phyloP scores from a whole-genome alignment of 2,797 vertebrate genomes.

The Platalea minor region DNA sequence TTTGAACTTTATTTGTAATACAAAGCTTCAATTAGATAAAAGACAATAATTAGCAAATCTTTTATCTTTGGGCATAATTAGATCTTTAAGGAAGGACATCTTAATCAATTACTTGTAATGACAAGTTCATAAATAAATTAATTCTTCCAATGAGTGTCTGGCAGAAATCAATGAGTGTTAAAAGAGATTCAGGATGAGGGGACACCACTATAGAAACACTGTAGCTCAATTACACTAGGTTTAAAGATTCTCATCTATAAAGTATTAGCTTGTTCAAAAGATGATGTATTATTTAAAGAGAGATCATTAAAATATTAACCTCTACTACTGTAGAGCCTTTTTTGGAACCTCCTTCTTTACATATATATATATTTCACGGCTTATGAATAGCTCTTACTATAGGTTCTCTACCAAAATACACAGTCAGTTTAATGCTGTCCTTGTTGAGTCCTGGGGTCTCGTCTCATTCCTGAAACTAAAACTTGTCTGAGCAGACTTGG shows the following conservation, averaged over 20 bases:
- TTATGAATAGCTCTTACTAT: not conserved
- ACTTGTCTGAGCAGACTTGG: not conserved
- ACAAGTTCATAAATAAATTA: constrained; percentile 99
- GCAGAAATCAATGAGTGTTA: constrained; percentile 90
- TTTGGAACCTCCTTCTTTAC: not conserved
- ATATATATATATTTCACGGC: not conserved
- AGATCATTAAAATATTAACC: constrained; percentile 66
- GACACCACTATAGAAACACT: constrained; percentile 62
- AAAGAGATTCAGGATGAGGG: constrained; percentile 77
- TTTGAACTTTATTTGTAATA: constrained; percentile 92
- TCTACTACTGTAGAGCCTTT: constrained; percentile 21
- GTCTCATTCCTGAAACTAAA: not conserved
- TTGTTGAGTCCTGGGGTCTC: not conserved
- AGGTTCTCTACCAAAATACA: not conserved
- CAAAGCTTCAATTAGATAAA: constrained; percentile 96
- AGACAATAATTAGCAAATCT: constrained; percentile 98
- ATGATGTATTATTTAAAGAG: constrained; percentile 64
- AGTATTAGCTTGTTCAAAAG: constrained; percentile 72
- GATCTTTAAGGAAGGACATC: constrained; percentile 90
- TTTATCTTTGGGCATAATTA: constrained; percentile 97
- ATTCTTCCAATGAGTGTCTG: constrained; percentile 86
- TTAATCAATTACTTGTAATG: constrained; percentile 94
- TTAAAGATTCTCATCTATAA: constrained; percentile 72
- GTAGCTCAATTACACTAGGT: constrained; percentile 62
- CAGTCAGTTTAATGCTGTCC: not conserved